A percentile compares a stretch with the other conserved stretches of the same genome.
phyloP scores from a whole-genome alignment of 2,113 vertebrate genomes.

The Clarias gariepinus region DNA sequence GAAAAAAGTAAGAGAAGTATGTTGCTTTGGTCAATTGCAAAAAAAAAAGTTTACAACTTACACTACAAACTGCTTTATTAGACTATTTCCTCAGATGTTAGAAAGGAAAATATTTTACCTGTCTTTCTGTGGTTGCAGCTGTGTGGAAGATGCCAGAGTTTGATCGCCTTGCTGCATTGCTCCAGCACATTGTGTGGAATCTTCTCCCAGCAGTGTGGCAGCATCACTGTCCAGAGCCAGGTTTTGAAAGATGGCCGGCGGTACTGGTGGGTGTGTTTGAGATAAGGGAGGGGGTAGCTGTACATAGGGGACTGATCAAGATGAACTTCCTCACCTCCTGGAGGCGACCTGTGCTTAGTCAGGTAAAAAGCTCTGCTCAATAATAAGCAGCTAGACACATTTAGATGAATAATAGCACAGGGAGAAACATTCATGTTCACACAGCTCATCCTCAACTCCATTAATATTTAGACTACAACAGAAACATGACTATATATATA shows the following conservation, averaged over 20 bases:
- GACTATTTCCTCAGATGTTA: background rate
- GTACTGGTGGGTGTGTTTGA: slow-evolving; percentile 31
- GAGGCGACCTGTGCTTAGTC: slow-evolving; percentile 52
- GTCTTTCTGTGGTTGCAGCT: slow-evolving; percentile 15
- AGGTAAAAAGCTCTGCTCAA: slow-evolving; percentile 42
- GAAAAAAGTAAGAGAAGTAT: background rate
- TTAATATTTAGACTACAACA: slow-evolving; percentile 29
- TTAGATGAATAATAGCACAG: slow-evolving; percentile 13
- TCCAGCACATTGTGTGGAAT: slow-evolving; percentile 56
- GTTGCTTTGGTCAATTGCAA: background rate
- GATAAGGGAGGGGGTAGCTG: slow-evolving; percentile 24
- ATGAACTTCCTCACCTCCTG: slow-evolving; percentile 37
- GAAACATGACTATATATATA: background rate
- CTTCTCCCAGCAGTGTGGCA: slow-evolving; percentile 62
- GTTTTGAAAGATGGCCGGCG: slow-evolving; percentile 52
- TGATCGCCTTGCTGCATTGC: slow-evolving; percentile 56
- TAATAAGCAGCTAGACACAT: slow-evolving; percentile 45
- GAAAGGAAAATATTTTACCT: slow-evolving; percentile 42
- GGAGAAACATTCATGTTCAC: slow-evolving; percentile 19
- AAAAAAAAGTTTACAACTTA: background rate
- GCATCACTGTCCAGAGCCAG: slow-evolving; percentile 46
- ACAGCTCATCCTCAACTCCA: slow-evolving; percentile 15
- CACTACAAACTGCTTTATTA: background rate
- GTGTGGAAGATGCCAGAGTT: slow-evolving; percentile 37
- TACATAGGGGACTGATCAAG: slow-evolving; percentile 38